Conservation (phyloP, 2,888 invertebrate genomes). For the Caenorhabditis sp. region DNA sequence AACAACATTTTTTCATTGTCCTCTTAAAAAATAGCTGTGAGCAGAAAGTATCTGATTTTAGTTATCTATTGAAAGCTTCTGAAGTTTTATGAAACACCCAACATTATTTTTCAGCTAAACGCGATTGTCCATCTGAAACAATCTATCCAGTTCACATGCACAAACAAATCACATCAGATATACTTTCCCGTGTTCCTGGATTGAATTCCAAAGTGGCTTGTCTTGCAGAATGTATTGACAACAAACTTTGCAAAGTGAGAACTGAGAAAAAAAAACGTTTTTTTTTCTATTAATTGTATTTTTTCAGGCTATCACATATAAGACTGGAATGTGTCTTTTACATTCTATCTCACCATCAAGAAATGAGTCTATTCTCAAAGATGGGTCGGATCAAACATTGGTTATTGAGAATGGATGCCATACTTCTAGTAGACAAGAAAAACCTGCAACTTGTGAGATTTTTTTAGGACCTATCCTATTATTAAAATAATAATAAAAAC, state of each 20-base stretch:
- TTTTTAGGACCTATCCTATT: too few relatives aligned
- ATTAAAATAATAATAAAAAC: neutral
- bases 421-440: conserved; percentile 8
- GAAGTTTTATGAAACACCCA: neutral
- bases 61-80: too few relatives aligned
- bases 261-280: too few relatives aligned
- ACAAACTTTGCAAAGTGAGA: conserved; percentile 48
- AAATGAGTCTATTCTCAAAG: conserved; percentile 34
- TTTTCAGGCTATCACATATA: conserved; percentile 48
- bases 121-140: conserved; percentile 49
- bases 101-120: conserved; percentile 15
- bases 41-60: too few relatives aligned
- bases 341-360: conserved; percentile 41
- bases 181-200: conserved; percentile 39
- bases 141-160: conserved; percentile 50
- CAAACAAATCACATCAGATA: conserved; percentile 44
- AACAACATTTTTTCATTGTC: too few relatives aligned
- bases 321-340: conserved; percentile 52
- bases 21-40: too few relatives aligned
- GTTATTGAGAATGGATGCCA: conserved; percentile 58
- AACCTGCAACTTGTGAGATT: neutral
- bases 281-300: too few relatives aligned
- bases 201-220: conserved; percentile 52
- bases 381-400: conserved; percentile 51
- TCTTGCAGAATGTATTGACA: conserved; percentile 50